Conservation (phyloP, 2,888 invertebrate genomes). For the Epistrophella euchroma region DNA sequence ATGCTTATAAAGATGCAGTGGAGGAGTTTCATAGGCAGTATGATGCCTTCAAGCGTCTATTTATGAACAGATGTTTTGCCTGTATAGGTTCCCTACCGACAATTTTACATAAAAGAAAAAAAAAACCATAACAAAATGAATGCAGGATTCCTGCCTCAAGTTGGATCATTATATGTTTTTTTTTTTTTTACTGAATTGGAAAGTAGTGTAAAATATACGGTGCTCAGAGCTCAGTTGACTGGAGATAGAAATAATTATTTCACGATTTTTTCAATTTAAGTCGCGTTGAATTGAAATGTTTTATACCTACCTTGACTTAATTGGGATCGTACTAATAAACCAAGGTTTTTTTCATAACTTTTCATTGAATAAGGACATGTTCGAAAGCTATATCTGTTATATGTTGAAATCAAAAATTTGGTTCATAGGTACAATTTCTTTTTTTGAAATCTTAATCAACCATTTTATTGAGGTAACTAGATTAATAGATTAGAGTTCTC, state of each 20-base stretch:
- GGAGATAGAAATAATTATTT: constrained; percentile 32
- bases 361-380: background rate
- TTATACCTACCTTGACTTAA: constrained; percentile 13
- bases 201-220: constrained; percentile 17
- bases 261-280: constrained; percentile 55
- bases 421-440: no score
- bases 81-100: background rate
- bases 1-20: background rate
- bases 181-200: constrained; percentile 18
- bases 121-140: background rate
- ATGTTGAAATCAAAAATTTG: no score
- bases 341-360: background rate
- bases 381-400: background rate
- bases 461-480: no score
- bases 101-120: constrained; percentile 11
- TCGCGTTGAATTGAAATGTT: constrained; percentile 56
- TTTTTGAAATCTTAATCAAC: no score
- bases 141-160: constrained; percentile 24
- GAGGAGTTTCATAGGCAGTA: background rate
- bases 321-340: constrained; percentile 2
- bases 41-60: constrained; percentile 15
- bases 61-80: constrained; percentile 27
- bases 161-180: constrained; percentile 23
- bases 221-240: background rate
- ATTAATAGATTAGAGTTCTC: no score